Conservation (phyloP, 2,888 invertebrate genomes). For the Horisme vitalbata region DNA sequence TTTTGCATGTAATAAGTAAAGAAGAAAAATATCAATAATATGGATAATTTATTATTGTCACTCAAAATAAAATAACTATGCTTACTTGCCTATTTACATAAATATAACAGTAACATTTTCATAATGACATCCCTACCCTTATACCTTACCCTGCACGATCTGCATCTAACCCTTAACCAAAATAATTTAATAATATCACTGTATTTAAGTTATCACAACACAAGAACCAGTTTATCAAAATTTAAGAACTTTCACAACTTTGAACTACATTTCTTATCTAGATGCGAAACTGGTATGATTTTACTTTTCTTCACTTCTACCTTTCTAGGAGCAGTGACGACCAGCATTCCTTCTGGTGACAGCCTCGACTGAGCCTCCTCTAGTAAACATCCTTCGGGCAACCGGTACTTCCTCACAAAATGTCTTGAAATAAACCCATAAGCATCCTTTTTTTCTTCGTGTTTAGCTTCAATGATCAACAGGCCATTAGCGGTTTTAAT, state of each 20-base stretch:
- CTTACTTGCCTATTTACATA: too few relatives aligned
- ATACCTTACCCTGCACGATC: too few relatives aligned
- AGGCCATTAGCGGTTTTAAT: conserved; percentile 52
- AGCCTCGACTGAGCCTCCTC: conserved; percentile 55
- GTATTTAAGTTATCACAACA: background rate
- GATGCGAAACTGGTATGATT: conserved; percentile 58
- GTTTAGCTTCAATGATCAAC: conserved; percentile 60
- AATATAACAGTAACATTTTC: too few relatives aligned
- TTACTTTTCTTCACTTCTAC: conserved; percentile 48
- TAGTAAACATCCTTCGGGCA: conserved; percentile 54
- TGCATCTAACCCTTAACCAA: too few relatives aligned
- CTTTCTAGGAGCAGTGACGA: conserved; percentile 50
- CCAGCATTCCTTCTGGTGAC: conserved; percentile 54
- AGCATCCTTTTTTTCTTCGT: conserved; percentile 63
- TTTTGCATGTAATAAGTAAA: too few relatives aligned
- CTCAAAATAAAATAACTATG: too few relatives aligned
- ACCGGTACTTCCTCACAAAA: conserved; percentile 53
- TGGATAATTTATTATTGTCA: too few relatives aligned
- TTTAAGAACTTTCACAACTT: conserved; percentile 40
- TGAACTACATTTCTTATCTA: conserved; percentile 42
- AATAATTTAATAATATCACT: background rate
- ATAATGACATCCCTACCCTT: too few relatives aligned
- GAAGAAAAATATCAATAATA: too few relatives aligned
- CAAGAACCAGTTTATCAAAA: background rate
- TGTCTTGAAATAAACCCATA: conserved; percentile 58